These are phyloP conservation scores for Zoanthus sansibaricus DNA, from an alignment of 92 coral and sea anemone species.

Conservation along the genomic window DNA sequence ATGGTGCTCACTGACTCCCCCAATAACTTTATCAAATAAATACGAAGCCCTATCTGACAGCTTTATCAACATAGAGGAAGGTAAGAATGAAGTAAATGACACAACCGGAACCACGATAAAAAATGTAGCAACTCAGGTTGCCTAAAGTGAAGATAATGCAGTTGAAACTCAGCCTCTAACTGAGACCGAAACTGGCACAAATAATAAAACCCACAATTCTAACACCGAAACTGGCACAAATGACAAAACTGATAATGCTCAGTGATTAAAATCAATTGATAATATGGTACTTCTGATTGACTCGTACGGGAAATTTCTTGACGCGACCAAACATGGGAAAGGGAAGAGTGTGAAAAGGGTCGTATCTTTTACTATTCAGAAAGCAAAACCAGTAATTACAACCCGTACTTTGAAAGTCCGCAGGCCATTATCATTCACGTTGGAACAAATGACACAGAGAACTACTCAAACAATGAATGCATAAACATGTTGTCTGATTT, in stretches of 20 bases:
- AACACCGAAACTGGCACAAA: conserved; percentile 1
- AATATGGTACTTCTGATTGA: not conserved
- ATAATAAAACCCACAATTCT: conserved; percentile 6
- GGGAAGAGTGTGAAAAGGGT: conserved; percentile 29
- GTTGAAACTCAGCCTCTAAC: not conserved
- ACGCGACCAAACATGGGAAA: conserved; percentile 19
- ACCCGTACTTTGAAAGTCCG: conserved; percentile 27
- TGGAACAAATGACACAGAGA: conserved; percentile 24
- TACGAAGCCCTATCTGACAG: conserved; percentile 22
- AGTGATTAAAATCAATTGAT: not conserved
- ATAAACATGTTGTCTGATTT: conserved; percentile 14
- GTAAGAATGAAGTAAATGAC: not conserved
- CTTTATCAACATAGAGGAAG: not conserved
- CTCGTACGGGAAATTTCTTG: not conserved
- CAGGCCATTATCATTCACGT: conserved; percentile 21
- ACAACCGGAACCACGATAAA: conserved; percentile 17
- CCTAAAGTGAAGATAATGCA: not conserved
- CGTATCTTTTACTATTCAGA: conserved; percentile 18
- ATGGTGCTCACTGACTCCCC: too few relatives aligned
- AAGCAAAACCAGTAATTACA: conserved; percentile 9
- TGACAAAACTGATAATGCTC: not conserved
- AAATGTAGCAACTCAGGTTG: conserved; percentile 22
- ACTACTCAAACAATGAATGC: conserved; percentile 21
- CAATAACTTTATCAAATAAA: conserved; percentile 1
- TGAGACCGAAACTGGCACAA: not conserved